Evolutionary conservation across 2,888 invertebrate species (phyloP).

Genomic region (Pogonocherus hispidulus): DNA sequence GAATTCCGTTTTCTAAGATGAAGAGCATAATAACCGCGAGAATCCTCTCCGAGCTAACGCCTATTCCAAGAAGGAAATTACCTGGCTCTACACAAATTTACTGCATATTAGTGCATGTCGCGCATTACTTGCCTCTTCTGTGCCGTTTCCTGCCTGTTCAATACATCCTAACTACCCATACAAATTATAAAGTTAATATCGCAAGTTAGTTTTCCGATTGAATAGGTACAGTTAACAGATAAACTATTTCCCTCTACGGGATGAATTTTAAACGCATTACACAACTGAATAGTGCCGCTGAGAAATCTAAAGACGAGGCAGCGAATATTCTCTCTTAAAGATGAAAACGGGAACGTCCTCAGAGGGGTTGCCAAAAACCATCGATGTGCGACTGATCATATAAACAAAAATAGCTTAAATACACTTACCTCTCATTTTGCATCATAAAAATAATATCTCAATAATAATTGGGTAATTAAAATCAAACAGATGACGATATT

Average conservation of each 20-base stretch:
- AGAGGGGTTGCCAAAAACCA: background rate
- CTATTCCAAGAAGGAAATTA: slow-evolving; percentile 67
- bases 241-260: slow-evolving; percentile 38
- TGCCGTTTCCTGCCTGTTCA: slow-evolving; percentile 61
- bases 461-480: too few species aligned
- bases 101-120: slow-evolving; percentile 65
- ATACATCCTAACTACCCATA: slow-evolving; percentile 59
- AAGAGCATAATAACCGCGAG: slow-evolving; percentile 61
- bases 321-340: background rate
- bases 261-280: slow-evolving; percentile 28
- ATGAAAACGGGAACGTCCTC: background rate
- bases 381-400: background rate
- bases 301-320: background rate
- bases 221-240: slow-evolving; percentile 39
- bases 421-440: too few species aligned
- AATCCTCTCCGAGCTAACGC: slow-evolving; percentile 61
- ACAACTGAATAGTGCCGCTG: slow-evolving; percentile 12
- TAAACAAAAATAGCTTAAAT: too few species aligned
- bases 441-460: too few species aligned
- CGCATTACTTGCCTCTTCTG: slow-evolving; percentile 57
- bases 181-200: slow-evolving; percentile 60
- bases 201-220: slow-evolving; percentile 47
- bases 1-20: slow-evolving; percentile 58
- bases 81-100: slow-evolving; percentile 67
- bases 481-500: too few species aligned